Conservation (phyloP, 2,797 vertebrate genomes). For the Catharus ustulatus region DNA sequence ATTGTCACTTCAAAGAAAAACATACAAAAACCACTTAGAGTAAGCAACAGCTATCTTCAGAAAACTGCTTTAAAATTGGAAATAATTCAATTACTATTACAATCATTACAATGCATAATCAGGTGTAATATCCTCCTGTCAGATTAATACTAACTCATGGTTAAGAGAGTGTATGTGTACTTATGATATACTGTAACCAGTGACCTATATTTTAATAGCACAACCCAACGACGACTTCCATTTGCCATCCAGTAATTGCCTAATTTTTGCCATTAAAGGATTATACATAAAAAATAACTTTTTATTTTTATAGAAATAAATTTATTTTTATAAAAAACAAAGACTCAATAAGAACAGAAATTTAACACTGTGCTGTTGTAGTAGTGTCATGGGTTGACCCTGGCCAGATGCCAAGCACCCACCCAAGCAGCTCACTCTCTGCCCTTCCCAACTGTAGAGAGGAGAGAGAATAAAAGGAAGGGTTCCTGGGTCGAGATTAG, state of each 20-base stretch:
- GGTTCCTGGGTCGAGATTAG: not conserved
- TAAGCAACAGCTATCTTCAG: conserved; percentile 48
- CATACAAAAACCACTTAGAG: not conserved
- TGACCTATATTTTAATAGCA: not conserved
- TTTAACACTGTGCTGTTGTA: not conserved
- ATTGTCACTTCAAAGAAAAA: conserved; percentile 54
- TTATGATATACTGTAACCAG: not conserved
- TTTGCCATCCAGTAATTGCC: not conserved
- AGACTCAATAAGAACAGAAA: not conserved
- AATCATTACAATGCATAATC: not conserved
- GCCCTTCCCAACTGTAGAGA: accelerated
- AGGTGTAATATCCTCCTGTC: conserved; percentile 2
- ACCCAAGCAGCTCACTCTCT: no score
- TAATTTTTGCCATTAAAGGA: not conserved
- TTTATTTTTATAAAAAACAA: not conserved
- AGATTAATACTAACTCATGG: not conserved
- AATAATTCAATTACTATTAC: conserved; percentile 31
- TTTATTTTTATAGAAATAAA: not conserved
- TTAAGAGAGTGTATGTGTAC: not conserved
- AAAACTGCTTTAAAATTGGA: conserved; percentile 30
- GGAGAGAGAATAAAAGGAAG: not conserved
- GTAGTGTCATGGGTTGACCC: no score
- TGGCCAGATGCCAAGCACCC: not conserved
- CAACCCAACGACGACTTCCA: not conserved
- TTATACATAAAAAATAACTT: not conserved